Evolutionary conservation across 2,888 invertebrate species (phyloP), one percentile per base, ranked within the genome.

Genomic region (Ramazzottius varieornatus): DNA sequence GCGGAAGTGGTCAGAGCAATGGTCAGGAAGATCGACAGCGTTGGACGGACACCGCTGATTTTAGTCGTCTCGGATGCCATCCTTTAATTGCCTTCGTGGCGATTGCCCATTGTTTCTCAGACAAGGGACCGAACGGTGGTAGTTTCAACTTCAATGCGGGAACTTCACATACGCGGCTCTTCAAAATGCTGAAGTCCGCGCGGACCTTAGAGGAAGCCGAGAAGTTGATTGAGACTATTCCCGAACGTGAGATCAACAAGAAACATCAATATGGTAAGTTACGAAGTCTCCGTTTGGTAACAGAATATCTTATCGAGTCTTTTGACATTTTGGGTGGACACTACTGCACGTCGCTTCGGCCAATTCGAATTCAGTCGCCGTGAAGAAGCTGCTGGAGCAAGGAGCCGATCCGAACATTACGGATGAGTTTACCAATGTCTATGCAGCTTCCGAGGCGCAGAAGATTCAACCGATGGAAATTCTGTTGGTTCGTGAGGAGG

Each of bases 401-500:
- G 88, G 88, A n/a, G 88, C 88, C 33, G 83, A 86, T 73, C 82
- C 84, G 1, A 84, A 89, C 76, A 72, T 82, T 34, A 82, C 81
- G 63, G 88, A 88, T 76, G 83, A 84, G 67, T 90, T 85, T 75
- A 80, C 83, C 1, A 86, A 83, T 73, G 82, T 83, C 1, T 80
- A 82, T 66, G 78, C 80, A 70, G 82, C 83, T 54, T 84, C 86
- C 2, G 77, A 80, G 67, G 81, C 83, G 69, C 81, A 81, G 68
- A 82, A 83, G 33, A 72, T 85, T 66, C 84, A 86, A 76, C 82
- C 84, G n/a, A 75, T 86, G 63, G 85, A 86, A 77, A 79, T 79
- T 46, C 70, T 78, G 68, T 72, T 77, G 32, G 70, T 81, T 33
- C 80, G 90, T 68, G n/a, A n/a, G n/a, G n/a, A 86, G 68, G 88